These are phyloP conservation scores for Acrossocheilus fasciatus DNA, from an alignment of 2,797 vertebrate genomes.

Conservation along the genomic window DNA sequence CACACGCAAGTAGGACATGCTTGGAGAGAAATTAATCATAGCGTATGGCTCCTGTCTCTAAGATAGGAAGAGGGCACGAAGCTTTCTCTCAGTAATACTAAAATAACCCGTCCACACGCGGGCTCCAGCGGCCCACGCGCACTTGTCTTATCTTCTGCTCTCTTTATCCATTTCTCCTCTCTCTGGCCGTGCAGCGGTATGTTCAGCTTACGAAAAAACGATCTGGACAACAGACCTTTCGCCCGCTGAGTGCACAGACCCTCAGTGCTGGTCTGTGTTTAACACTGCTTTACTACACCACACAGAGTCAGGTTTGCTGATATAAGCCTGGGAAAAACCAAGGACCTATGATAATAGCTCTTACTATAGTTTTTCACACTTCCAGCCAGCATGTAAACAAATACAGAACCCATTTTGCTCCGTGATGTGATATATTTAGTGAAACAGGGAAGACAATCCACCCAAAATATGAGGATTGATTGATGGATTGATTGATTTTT, in stretches of 20 bases:
- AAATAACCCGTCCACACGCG: neutral
- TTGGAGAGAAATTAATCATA: slow-evolving; percentile 78
- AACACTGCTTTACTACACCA: neutral
- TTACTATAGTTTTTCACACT: neutral
- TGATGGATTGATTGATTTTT: too few relatives aligned
- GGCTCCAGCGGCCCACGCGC: neutral
- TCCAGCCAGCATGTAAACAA: neutral
- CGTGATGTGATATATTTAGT: neutral
- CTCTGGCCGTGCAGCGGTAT: slow-evolving; percentile 25
- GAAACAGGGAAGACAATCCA: neutral
- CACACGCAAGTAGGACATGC: slow-evolving; percentile 64
- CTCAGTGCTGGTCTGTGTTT: neutral
- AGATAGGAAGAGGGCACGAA: slow-evolving; percentile 65
- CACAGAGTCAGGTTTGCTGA: neutral
- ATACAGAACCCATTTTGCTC: neutral
- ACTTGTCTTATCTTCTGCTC: slow-evolving; percentile 20
- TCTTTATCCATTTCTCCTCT: slow-evolving; percentile 29
- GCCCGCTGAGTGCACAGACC: neutral
- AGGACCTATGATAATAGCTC: neutral
- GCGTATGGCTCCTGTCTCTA: slow-evolving; percentile 73
- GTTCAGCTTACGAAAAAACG: neutral
- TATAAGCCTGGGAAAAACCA: neutral
- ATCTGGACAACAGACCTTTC: slow-evolving; percentile 7
- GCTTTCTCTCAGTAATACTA: slow-evolving; percentile 56
- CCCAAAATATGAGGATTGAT: neutral